Conservation (phyloP, 2,113 vertebrate genomes). For the human region GRCh38 chr7:69074501-69075000, state of each 20-base stretch:
- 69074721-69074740: background rate
- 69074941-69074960: background rate
- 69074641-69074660: too few species aligned
- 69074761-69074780: background rate
- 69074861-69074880: background rate
- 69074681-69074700: background rate
- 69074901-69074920: background rate
- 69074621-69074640: accelerated
- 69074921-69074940: background rate
- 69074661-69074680: background rate
- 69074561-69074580: too few species aligned
- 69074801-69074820: background rate
- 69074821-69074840: background rate
- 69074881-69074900: background rate
- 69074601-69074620: background rate
- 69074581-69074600: too few species aligned
- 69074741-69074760: background rate
- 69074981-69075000: background rate
- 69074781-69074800: background rate
- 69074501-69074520: too few species aligned
- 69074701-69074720: background rate
- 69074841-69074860: background rate
- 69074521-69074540: too few species aligned
- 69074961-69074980: background rate
- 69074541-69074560: too few species aligned